phyloP scores from a whole-genome alignment of 2,113 vertebrate species.

The Alethe castanea region DNA sequence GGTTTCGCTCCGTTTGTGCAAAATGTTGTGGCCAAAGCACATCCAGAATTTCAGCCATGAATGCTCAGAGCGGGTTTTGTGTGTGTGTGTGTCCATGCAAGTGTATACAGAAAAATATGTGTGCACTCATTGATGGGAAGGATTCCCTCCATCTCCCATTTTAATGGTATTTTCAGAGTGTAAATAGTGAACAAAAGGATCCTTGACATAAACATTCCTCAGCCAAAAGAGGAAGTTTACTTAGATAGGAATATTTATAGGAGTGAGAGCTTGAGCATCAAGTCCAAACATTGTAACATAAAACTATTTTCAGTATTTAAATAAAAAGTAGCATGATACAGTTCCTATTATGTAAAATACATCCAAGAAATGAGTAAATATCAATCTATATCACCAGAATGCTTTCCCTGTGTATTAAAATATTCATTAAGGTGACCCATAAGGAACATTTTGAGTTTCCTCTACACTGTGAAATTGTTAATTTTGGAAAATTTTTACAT shows the following conservation, averaged over 20 bases:
- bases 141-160: neutral
- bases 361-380: neutral
- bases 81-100: neutral
- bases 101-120: neutral
- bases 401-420: neutral
- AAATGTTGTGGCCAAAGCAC: neutral
- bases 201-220: neutral
- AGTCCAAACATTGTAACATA: neutral
- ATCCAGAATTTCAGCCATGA: neutral
- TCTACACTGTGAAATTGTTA: neutral
- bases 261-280: neutral
- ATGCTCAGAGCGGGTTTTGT: neutral
- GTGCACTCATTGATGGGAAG: rapidly evolving
- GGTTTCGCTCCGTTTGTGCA: neutral
- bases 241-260: neutral
- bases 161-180: neutral
- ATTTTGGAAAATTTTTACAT: neutral
- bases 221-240: neutral
- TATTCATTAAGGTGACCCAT: neutral
- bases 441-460: neutral
- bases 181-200: neutral
- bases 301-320: neutral
- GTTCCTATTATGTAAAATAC: neutral
- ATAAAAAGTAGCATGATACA: neutral
- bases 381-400: neutral